Evolutionary conservation across 2,888 invertebrate genomes (phyloP).

Genomic region (Bursaphelenchus okinawaensis): DNA sequence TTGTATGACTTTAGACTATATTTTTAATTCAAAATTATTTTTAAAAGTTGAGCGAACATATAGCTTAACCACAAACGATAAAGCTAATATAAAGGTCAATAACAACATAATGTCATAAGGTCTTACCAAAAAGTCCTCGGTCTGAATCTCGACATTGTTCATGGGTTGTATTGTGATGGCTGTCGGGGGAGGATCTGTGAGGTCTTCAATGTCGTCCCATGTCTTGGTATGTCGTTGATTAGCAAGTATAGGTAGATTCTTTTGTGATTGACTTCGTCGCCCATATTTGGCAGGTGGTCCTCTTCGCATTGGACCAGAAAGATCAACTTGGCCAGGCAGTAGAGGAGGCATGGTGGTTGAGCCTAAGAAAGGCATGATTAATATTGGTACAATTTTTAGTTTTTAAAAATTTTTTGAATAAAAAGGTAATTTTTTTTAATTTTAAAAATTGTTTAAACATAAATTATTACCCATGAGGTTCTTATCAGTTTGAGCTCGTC

Average conservation of each 20-base stretch:
- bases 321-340: background rate
- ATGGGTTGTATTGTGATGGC: constrained; percentile 13
- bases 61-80: constrained; percentile 12
- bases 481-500: background rate
- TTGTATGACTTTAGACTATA: too few species aligned
- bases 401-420: background rate
- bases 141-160: constrained; percentile 19
- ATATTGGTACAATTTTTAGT: too few species aligned
- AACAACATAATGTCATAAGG: too few species aligned
- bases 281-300: too few species aligned
- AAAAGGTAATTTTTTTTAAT: background rate
- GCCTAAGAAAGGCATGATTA: too few species aligned
- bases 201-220: constrained; percentile 9
- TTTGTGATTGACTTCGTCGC: background rate
- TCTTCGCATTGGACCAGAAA: background rate
- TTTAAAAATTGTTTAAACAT: background rate
- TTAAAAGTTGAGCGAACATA: too few species aligned
- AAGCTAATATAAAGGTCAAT: too few species aligned
- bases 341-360: background rate
- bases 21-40: too few species aligned
- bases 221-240: constrained; percentile 6
- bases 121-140: constrained; percentile 19
- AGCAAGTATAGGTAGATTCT: background rate
- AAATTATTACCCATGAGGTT: background rate
- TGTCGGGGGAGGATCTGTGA: constrained; percentile 25